phyloP scores from a whole-genome alignment of 64 coral and sea anemone genomes.

The Stichodactyla mertensii region DNA sequence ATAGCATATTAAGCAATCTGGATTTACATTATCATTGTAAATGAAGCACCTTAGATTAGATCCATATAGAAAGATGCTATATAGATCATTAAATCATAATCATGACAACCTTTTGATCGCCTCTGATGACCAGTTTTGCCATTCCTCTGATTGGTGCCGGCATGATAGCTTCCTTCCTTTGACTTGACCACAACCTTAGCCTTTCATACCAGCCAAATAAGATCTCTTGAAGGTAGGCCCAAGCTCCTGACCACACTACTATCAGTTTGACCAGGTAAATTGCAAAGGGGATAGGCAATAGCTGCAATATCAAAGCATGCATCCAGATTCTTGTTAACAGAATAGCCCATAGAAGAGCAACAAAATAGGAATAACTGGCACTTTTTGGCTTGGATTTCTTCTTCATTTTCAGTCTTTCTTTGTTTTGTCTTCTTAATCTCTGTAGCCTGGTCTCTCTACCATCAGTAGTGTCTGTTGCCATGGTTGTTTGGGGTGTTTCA shows the following conservation, averaged over 20 bases:
- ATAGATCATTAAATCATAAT: too few relatives aligned
- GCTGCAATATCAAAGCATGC: constrained; percentile 64
- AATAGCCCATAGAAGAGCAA: constrained; percentile 92
- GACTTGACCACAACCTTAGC: constrained; percentile 57
- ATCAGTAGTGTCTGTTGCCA: constrained; percentile 21
- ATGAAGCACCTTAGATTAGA: background rate
- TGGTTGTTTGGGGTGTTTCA: background rate
- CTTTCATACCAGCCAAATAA: constrained; percentile 23
- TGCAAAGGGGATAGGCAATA: constrained; percentile 70
- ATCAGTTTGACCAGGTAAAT: constrained; percentile 77
- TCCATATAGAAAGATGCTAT: too few relatives aligned
- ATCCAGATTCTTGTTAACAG: constrained; percentile 66
- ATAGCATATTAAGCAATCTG: too few relatives aligned
- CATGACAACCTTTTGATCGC: constrained; percentile 74
- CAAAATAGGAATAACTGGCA: constrained; percentile 72
- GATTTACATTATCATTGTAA: too few relatives aligned
- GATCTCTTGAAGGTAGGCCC: constrained; percentile 38
- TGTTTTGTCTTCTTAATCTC: constrained; percentile 28
- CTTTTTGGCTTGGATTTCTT: constrained; percentile 33
- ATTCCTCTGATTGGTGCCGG: constrained; percentile 83
- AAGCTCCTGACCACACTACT: constrained; percentile 54
- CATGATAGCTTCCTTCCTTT: constrained; percentile 76
- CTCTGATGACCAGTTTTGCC: constrained; percentile 71
- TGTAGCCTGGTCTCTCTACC: constrained; percentile 37
- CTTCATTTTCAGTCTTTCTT: constrained; percentile 49